Evolutionary conservation across 1,140 invertebrate genomes (phyloP).

Genomic region (Tribolium madens): DNA sequence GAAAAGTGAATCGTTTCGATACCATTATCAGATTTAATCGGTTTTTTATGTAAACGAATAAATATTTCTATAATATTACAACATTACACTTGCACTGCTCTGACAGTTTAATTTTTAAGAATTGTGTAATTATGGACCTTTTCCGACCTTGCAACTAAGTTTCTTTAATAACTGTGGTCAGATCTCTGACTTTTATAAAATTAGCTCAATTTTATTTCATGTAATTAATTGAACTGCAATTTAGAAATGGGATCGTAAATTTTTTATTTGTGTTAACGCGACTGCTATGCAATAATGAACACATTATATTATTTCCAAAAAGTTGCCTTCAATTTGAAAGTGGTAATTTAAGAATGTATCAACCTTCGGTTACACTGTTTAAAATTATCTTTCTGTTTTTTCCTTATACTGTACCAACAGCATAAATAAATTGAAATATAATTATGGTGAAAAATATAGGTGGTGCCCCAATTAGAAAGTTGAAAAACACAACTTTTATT

Average conservation of each 20-base stretch:
- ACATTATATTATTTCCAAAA: background rate
- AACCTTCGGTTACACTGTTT: background rate
- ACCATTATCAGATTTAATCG: background rate
- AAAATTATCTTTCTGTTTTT: background rate
- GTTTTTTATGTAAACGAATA: background rate
- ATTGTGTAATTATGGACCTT: too few relatives aligned
- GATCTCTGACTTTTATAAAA: too few relatives aligned
- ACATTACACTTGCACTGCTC: background rate
- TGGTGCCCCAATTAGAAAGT: background rate
- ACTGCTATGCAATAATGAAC: background rate
- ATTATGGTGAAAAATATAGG: too few relatives aligned
- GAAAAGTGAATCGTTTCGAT: background rate
- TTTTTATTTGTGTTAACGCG: too few relatives aligned
- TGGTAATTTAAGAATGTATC: background rate
- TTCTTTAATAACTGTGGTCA: background rate
- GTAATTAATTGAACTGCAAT: background rate
- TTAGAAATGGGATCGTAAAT: too few relatives aligned
- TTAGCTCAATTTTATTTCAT: too few relatives aligned
- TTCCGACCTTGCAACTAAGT: too few relatives aligned
- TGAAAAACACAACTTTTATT: background rate
- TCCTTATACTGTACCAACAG: too few relatives aligned
- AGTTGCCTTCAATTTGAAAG: background rate
- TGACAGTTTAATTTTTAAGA: background rate
- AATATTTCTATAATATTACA: background rate
- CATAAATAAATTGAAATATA: too few relatives aligned